phyloP scores from a whole-genome alignment of 2,113 vertebrate species.

The Centrocercus urophasianus region DNA sequence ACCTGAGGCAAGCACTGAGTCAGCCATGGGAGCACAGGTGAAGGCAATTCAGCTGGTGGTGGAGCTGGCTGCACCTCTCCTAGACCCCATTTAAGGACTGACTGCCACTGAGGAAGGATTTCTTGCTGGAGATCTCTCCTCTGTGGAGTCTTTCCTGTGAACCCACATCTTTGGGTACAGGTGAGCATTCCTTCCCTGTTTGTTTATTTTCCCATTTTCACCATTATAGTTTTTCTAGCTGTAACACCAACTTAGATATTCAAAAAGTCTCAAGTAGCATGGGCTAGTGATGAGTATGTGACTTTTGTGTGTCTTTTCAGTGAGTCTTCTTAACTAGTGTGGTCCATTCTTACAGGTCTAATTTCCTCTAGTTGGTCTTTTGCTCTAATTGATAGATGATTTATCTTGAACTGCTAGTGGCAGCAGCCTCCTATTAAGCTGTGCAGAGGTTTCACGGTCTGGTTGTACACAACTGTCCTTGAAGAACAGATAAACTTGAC shows the following conservation, averaged over 20 bases:
- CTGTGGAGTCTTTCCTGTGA: too few relatives aligned
- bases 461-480: background rate
- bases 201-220: too few relatives aligned
- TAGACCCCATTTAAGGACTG: too few relatives aligned
- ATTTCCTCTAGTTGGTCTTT: background rate
- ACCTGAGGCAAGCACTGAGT: too few relatives aligned
- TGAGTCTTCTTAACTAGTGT: background rate
- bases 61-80: too few relatives aligned
- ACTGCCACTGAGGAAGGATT: too few relatives aligned
- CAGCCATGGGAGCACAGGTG: too few relatives aligned
- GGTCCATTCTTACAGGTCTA: background rate
- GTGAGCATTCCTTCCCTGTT: too few relatives aligned
- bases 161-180: too few relatives aligned
- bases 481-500: background rate
- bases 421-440: background rate
- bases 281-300: rapidly evolving
- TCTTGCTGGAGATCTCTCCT: too few relatives aligned
- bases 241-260: background rate
- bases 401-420: background rate
- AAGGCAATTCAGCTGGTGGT: too few relatives aligned
- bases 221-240: too few relatives aligned
- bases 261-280: background rate
- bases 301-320: background rate
- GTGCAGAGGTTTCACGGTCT: rapidly evolving
- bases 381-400: background rate